Conservation (phyloP, 2,797 vertebrate genomes). For the Pangasius djambal region DNA sequence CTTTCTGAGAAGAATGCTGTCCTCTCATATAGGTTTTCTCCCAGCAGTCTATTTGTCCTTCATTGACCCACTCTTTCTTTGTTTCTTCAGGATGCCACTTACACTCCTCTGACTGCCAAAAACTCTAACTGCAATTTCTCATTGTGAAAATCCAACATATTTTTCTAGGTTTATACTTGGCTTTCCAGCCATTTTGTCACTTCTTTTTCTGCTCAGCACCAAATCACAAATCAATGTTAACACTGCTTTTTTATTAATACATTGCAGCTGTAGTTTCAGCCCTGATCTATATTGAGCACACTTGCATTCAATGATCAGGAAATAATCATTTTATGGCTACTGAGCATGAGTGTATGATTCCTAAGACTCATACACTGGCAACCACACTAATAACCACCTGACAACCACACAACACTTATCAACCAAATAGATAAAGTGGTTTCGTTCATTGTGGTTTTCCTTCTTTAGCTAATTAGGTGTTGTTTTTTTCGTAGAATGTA, state of each 20-base stretch:
- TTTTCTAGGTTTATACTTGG: background rate
- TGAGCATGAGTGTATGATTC: background rate
- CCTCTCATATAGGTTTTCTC: background rate
- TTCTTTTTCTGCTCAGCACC: slow-evolving; percentile 1
- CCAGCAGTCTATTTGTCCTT: background rate
- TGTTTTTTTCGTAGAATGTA: background rate
- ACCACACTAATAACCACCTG: background rate
- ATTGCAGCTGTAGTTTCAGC: background rate
- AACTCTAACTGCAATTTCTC: background rate
- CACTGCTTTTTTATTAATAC: background rate
- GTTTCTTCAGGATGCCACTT: background rate
- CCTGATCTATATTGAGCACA: background rate
- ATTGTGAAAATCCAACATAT: background rate
- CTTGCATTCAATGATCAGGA: background rate
- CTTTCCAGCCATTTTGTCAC: background rate
- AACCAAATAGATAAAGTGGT: background rate
- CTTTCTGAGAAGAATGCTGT: background rate
- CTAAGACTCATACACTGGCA: no score
- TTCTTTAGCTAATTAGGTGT: background rate
- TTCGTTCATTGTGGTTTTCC: no score
- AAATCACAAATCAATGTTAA: background rate
- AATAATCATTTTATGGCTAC: background rate
- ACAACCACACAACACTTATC: background rate
- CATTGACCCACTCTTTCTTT: background rate
- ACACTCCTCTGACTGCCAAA: background rate